Percentiles rank a stretch among this genome's conserved stretches.
phyloP scores from a whole-genome alignment of 2,797 vertebrate genomes.

The Kryptopterus vitreolus region DNA sequence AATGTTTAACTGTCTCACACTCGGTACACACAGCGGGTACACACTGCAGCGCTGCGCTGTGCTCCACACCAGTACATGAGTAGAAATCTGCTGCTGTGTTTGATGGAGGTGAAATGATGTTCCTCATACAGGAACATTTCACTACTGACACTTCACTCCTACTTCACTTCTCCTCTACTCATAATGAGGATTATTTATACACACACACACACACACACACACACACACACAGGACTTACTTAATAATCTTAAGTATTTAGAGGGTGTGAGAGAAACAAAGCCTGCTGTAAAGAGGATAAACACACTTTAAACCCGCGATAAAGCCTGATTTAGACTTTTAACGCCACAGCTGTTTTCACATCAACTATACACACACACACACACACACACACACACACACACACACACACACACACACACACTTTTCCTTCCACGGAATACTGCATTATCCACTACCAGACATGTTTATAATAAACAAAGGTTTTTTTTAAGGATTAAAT shows the following conservation, averaged over 20 bases:
- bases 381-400: not conserved
- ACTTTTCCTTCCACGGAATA: not conserved
- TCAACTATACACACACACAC: not conserved
- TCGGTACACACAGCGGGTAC: too few species aligned
- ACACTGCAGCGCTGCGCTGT: too few species aligned
- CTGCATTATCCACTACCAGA: not conserved
- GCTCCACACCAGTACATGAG: too few species aligned
- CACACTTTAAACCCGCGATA: not conserved
- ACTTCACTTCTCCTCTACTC: too few species aligned
- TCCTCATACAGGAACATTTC: too few species aligned
- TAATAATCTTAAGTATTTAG: not conserved
- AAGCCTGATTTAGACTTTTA: not conserved
- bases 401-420: not conserved
- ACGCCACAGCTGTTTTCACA: not conserved
- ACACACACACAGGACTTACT: not conserved
- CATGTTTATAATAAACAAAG: too few species aligned
- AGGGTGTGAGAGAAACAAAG: not conserved
- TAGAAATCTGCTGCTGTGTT: too few species aligned
- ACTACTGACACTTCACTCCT: too few species aligned
- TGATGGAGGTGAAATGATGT: too few species aligned
- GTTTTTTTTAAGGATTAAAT: not conserved
- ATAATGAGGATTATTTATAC: too few species aligned
- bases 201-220: not conserved
- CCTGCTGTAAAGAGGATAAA: not conserved
- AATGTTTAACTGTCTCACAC: too few species aligned